Evolutionary conservation across 2,888 invertebrate species (phyloP), one percentile per base, ranked within the genome.

Genomic region (Protophormia terraenovae): DNA sequence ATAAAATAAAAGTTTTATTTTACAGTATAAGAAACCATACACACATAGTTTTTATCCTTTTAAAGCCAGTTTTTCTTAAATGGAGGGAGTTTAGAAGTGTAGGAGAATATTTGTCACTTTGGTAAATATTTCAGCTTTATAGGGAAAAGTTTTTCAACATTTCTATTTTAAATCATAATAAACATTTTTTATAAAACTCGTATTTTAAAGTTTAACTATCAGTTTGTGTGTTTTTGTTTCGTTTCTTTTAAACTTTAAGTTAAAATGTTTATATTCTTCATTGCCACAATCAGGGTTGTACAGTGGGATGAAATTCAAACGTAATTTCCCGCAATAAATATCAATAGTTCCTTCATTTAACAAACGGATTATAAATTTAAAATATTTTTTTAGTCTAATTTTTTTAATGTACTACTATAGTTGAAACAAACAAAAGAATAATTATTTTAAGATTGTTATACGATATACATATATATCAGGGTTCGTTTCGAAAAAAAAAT

Each of bases 191-290:
- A 38, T 58, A n/a, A 3, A 8, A 29, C 27, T 47, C 10, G 16
- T 66, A 47, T 47, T 45, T 66, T 45, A 45, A 66, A 66, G 41
- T 66, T 66, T 66, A 58, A 27, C 38, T 60, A 19, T 60, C n/a
- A n/a, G 41, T 45, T 5, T 41, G 2, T 14, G 1, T 66, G 27
- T 47, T 66, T 66, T 66, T 58, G 27, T 58, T 29, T 58, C n/a
- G 66, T 47, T 19, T 47, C 29, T 45, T 19, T 32, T 47, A 16
- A 10, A 10, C 27, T n/a, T 58, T 29, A 1, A 47, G 47, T 47
- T 29, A 29, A 47, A 66, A 47, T 45, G 45, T 19, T 66, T 45
- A 41, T n/a, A 66, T 66, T 16, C 5, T 41, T n/a, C 45, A 29
- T 1, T 45, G 41, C 22, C n/a, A 27, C 64, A 45, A 66, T 66